These are phyloP conservation scores for Scleropages formosus DNA, from an alignment of 2,797 vertebrate species.

Conservation along the genomic window DNA sequence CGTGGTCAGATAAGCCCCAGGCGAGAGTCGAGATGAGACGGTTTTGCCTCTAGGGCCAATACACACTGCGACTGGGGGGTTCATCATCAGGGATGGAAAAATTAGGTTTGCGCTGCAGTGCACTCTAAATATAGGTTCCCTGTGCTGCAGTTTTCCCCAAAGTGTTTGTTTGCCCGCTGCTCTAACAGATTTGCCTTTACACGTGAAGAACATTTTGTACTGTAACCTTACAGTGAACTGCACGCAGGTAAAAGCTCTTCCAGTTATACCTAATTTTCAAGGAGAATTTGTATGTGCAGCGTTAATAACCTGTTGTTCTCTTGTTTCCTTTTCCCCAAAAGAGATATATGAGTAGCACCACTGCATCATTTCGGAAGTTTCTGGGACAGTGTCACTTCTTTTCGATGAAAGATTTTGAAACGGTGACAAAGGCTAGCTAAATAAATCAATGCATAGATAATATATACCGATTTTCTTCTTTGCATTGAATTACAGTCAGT, in stretches of 20 bases:
- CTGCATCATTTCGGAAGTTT: too few relatives aligned
- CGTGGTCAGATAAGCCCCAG: slow-evolving; percentile 18
- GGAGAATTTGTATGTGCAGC: neutral
- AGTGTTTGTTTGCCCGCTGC: slow-evolving; percentile 13
- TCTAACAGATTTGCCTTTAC: slow-evolving; percentile 22
- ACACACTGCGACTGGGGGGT: slow-evolving; percentile 58
- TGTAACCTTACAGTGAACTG: neutral
- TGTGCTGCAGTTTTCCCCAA: slow-evolving; percentile 45
- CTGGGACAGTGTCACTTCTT: too few relatives aligned
- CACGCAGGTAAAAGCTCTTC: neutral
- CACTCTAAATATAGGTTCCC: slow-evolving; percentile 63
- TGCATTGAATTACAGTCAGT: neutral
- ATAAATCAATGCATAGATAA: too few relatives aligned
- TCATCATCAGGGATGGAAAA: slow-evolving; percentile 46
- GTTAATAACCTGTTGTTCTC: neutral
- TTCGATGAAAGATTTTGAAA: too few relatives aligned
- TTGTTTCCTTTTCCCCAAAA: neutral
- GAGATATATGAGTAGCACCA: too few relatives aligned
- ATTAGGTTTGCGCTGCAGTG: slow-evolving; percentile 55
- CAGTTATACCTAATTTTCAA: neutral
- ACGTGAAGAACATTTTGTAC: slow-evolving; percentile 29
- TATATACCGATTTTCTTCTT: neutral
- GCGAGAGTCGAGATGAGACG: slow-evolving; percentile 7
- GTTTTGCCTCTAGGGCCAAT: slow-evolving; percentile 27
- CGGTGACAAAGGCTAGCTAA: too few relatives aligned